These are phyloP conservation scores for Tridacna crocea DNA, from an alignment of 2,888 invertebrate genomes.

Conservation along the genomic window DNA sequence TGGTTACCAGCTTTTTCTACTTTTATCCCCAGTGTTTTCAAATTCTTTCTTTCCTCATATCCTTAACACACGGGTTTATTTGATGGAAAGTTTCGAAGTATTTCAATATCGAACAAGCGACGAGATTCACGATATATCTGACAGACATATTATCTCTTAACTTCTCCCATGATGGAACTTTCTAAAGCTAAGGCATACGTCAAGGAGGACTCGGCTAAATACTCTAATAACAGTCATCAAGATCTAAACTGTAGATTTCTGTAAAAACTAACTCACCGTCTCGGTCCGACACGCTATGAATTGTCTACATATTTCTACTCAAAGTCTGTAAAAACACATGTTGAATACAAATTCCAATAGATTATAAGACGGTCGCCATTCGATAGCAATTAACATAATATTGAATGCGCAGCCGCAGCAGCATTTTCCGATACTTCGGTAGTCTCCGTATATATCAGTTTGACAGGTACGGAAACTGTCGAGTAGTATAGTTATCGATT, in stretches of 20 bases:
- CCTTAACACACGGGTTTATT: too few species aligned
- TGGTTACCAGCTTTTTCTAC: background rate
- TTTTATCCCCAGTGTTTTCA: background rate
- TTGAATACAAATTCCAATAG: conserved; percentile 42
- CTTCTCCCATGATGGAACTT: too few species aligned
- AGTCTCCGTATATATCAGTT: background rate
- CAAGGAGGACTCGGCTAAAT: too few species aligned
- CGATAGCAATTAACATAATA: conserved; percentile 41
- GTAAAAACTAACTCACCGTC: background rate
- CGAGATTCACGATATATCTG: too few species aligned
- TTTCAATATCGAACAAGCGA: too few species aligned
- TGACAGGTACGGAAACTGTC: background rate
- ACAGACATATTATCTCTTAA: too few species aligned
- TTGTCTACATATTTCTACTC: conserved; percentile 14
- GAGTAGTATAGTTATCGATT: background rate
- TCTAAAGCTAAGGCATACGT: too few species aligned
- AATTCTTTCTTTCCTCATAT: background rate
- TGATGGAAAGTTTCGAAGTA: too few species aligned
- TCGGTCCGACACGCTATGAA: background rate
- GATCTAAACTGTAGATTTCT: background rate
- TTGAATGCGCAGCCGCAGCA: conserved; percentile 51
- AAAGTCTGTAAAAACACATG: conserved; percentile 33
- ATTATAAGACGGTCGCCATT: conserved; percentile 35
- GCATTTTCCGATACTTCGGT: conserved; percentile 16
- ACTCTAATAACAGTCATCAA: too few species aligned